These are phyloP conservation scores for Craseonycteris thonglongyai DNA, from an alignment of 2,113 vertebrate species.

Conservation along the genomic window DNA sequence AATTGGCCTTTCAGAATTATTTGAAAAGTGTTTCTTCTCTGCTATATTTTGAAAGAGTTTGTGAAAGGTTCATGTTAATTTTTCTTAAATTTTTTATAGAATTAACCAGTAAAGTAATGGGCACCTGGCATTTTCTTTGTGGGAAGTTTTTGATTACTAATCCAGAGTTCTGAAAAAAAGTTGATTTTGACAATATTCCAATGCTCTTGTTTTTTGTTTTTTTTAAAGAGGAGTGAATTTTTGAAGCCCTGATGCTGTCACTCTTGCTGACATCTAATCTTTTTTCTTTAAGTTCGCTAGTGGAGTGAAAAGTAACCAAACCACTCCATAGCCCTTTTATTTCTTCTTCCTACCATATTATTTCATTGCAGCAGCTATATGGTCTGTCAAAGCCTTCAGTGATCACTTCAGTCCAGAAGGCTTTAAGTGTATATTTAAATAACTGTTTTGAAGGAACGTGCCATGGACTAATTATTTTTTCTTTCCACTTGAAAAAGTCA, in stretches of 20 bases:
- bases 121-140: background rate
- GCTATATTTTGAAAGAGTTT: background rate
- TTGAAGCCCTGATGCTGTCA: background rate
- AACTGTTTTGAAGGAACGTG: background rate
- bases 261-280: background rate
- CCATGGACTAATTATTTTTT: background rate
- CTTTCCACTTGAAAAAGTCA: conserved; percentile 13
- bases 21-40: background rate
- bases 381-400: conserved; percentile 10
- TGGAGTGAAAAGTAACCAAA: background rate
- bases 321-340: background rate
- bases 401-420: conserved; percentile 18
- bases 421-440: conserved; percentile 15
- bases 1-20: background rate
- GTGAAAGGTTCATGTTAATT: background rate
- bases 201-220: background rate
- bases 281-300: background rate
- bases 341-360: background rate
- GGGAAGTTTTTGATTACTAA: background rate
- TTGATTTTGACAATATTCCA: background rate
- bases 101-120: background rate
- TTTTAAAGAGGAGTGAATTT: background rate
- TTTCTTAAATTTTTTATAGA: background rate
- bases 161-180: background rate
- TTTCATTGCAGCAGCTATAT: background rate